Evolutionary conservation across 2,797 vertebrate species (phyloP), one percentile per base, ranked within the genome.

Genomic region (Vespertilio murinus): DNA sequence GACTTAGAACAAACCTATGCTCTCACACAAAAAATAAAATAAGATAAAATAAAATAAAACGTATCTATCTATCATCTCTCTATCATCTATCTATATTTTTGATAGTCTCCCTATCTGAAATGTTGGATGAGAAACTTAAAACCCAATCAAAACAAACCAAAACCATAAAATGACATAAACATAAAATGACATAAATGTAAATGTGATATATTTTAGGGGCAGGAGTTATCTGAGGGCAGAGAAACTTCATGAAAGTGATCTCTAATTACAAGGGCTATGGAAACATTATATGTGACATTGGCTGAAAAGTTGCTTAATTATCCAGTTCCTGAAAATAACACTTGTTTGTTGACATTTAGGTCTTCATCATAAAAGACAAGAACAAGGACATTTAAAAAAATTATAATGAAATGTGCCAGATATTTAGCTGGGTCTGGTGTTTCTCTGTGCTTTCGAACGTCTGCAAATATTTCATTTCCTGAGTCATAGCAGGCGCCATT

Each of bases 381-480:
- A 93, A 30, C 45, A 87, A 85, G 91, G 75, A 71, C 1, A 35
- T 49, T 65, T 59, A n/a, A 3, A 14, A 81, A 89, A 90, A 49
- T 35, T 73, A 6, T 65, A 30, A 61, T 86, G 75, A 56, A 77
- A 13, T 47, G 42, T 77, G n/a, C 10, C 49, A 47, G 38, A 73
- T 93, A 65, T 49, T 77, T 71, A 84, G 8, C 38, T 65, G 38
- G 2, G 4, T 88, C 91, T 93, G 52, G 14, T 92, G 88, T 71
- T 86, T 94, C 78, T 77, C 20, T 54, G 9, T 90, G 23, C 10
- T 85, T 92, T 71, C 18, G 70, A 70, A 56, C 30, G 28, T 80
- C 52, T 87, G 30, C 25, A 73, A 69, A 16, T 12, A 74, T 88
- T 94, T 94, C 12, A 74, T 65, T 93, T 95, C 25, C 59, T 92